Evolutionary conservation across 2,113 vertebrate species (phyloP), one percentile per base, ranked within the genome.

Genomic region (Hyla sarda): DNA sequence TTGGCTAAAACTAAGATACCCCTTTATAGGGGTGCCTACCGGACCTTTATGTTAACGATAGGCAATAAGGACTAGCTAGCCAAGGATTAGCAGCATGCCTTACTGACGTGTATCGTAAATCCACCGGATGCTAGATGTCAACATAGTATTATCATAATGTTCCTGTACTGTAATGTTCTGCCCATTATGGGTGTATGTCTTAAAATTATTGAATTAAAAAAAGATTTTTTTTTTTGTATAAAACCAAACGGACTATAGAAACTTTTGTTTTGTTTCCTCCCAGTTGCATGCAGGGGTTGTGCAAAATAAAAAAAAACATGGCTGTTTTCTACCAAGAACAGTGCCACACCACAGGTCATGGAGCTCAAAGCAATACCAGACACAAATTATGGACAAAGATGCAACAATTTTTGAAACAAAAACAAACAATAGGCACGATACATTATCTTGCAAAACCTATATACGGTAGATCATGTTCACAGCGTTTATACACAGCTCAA

Each of bases 161-260:
- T 30, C 25, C 12, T 30, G n/a, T 67, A 5, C 12, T 30, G n/a
- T 67, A 5, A 16, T 67, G 28, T 71, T 21, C 34, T 9, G 67
- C 32, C 34, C 30, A 11, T 69, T 5, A 34, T 21, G 65, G 65
- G 16, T 32, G 17, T 71, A 41, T 41, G 34, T 41, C 10, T 71
- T 71, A 71, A 41, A 23, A 23, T 37, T 37, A 37, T 71, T 71
- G 21, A 23, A 71, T 71, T 41, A 71, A 71, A 71, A 5, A n/a
- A n/a, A n/a, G n/a, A n/a, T n/a, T n/a, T n/a, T n/a, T 32, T 37
- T 71, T 71, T 71, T 71, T 71, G 17, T 41, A 71, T 23, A 71
- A 71, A 71, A 71, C 3, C 19, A 34, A 69, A 69, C 13, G 19
- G 58, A 3, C 25, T 25, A 1, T n/a, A n/a, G n/a, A n/a, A n/a